Base-by-base conservation (phyloP, 2,797 vertebrate species). In the Pteropus rufus region DNA sequence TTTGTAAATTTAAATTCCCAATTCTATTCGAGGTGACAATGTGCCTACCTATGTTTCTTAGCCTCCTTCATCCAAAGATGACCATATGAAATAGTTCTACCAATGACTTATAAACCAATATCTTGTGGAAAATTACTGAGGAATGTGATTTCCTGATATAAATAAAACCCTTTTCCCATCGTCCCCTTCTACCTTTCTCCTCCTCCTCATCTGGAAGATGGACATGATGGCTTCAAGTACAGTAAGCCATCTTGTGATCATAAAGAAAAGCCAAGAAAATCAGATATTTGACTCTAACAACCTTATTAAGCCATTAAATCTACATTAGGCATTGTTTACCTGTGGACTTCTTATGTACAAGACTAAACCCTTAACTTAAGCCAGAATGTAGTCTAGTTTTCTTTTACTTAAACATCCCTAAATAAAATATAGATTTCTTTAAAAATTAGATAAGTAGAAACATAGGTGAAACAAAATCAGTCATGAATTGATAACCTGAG, bases 1-100 rank as follows among this genome's bases (percentile, higher is more conserved):
- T 75, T 84, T 58, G 41, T 69, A 93, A 62, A 88, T 75, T 75
- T 97, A 95, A 95, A 81, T 52, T 19, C 24, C 44, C 52, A 94
- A 60, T 76, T 80, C 52, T 94, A 39, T 49, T 67, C 44, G 4
- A 89, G 29, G 39, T 84, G 85, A 70, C 54, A 91, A 64, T 54
- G n/a, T 72, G 6, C 23, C 9, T 26, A 93, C 76, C 44, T 79
- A 4, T 23, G 88, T 69, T 79, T 88, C 93, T 94, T 54, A 89
- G 41, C 65, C 23, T 89, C 39, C 24, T 15, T 58, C 31, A 89
- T 54, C 56, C 83, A 91, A 70, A 95, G 16, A 96, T 73, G 41
- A 65, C 26, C 54, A 72, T 76, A 72, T 72, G 19, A 92, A 46
- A 89, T 3, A 41, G 36, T 72, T 94, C 24, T 80, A 84, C 31